Percentiles rank a stretch among this genome's conserved stretches.
Evolutionary conservation across 2,797 vertebrate species (phyloP).

Genomic region (Lepus oiostolus): DNA sequence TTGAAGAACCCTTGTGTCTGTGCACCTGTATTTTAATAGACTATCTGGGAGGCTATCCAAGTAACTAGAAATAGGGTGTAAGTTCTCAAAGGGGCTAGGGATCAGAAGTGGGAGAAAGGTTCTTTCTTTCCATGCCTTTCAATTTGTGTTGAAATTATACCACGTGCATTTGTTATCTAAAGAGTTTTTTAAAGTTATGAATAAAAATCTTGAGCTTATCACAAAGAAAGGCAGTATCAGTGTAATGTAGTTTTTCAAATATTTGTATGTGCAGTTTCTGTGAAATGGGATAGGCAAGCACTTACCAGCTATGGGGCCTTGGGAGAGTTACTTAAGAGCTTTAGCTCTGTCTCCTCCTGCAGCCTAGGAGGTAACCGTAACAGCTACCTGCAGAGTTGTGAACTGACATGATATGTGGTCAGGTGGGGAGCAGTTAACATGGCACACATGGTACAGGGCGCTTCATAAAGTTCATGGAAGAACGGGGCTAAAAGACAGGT

Average conservation of each 20-base stretch:
- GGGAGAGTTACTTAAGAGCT: neutral
- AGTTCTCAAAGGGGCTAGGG: neutral
- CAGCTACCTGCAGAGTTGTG: neutral
- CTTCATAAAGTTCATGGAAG: too few relatives aligned
- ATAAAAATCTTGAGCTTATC: neutral
- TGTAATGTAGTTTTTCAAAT: conserved; percentile 1
- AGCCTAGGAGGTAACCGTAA: neutral
- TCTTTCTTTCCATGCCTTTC: neutral
- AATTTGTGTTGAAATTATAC: neutral
- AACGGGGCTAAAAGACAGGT: too few relatives aligned
- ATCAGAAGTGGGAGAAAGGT: neutral
- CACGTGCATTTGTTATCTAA: neutral
- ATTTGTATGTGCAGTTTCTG: neutral
- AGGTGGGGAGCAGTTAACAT: neutral
- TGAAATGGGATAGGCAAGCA: neutral
- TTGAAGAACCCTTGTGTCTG: neutral
- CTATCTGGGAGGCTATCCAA: neutral
- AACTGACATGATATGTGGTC: neutral
- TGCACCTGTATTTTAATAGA: neutral
- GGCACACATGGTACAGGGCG: too few relatives aligned
- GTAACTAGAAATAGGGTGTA: neutral
- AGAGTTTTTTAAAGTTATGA: neutral
- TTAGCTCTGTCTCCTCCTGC: neutral
- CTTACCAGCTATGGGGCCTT: neutral
- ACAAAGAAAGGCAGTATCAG: neutral